Conservation (phyloP, 2,888 invertebrate genomes). For the Hybos culiciformis region DNA sequence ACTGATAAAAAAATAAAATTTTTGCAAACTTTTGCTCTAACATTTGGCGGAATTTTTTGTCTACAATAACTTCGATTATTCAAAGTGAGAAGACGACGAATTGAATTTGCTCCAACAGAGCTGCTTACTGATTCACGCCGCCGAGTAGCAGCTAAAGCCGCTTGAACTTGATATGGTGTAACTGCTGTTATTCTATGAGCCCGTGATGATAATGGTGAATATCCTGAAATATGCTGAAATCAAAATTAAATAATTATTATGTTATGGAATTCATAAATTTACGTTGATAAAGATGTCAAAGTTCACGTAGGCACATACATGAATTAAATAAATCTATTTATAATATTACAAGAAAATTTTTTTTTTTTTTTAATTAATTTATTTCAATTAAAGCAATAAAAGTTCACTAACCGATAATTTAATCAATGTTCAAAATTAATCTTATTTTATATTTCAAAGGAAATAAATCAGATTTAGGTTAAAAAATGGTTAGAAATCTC, state of each 20-base stretch:
- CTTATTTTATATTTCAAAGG: neutral
- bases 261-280: too few relatives aligned
- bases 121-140: slow-evolving; percentile 57
- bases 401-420: neutral
- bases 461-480: neutral
- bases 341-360: neutral
- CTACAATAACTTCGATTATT: slow-evolving; percentile 37
- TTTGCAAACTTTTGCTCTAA: slow-evolving; percentile 29
- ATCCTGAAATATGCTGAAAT: slow-evolving; percentile 40
- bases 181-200: slow-evolving; percentile 38
- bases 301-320: too few relatives aligned
- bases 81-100: slow-evolving; percentile 53
- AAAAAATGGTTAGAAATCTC: too few relatives aligned
- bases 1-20: slow-evolving; percentile 30
- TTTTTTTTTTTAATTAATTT: neutral
- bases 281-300: too few relatives aligned
- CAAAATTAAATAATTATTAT: neutral
- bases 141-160: slow-evolving; percentile 33
- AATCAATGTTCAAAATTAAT: too few relatives aligned
- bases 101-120: slow-evolving; percentile 63
- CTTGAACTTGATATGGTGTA: slow-evolving; percentile 33
- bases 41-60: slow-evolving; percentile 31
- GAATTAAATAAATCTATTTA: too few relatives aligned
- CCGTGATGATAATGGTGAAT: slow-evolving; percentile 46
- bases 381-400: neutral